Evolutionary conservation across 2,888 invertebrate genomes (phyloP).

Genomic region (Eupithecia insigniata): DNA sequence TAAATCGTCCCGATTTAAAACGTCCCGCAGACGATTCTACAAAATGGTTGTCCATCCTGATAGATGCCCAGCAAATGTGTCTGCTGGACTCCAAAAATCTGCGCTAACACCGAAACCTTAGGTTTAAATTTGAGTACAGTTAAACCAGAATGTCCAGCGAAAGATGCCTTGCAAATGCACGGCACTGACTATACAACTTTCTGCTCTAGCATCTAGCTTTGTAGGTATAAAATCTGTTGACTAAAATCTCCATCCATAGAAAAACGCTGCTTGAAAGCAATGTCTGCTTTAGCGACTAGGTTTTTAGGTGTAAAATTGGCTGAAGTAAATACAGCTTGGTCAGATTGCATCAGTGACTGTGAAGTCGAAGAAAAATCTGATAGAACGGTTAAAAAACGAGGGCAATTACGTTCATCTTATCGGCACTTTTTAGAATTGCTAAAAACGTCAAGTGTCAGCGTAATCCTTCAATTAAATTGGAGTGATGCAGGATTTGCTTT

Average conservation of each 20-base stretch:
- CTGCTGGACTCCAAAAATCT: background rate
- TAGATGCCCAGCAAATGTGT: conserved; percentile 60
- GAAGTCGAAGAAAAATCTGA: conserved; percentile 68
- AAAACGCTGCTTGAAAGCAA: background rate
- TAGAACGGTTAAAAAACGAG: conserved; percentile 79
- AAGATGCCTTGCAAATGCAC: conserved; percentile 10
- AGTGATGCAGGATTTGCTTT: conserved; percentile 50
- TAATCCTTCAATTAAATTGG: conserved; percentile 78
- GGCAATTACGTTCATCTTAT: conserved; percentile 79
- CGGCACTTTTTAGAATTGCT: conserved; percentile 64
- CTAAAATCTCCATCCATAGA: background rate
- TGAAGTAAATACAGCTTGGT: conserved; percentile 52
- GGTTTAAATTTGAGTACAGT: background rate
- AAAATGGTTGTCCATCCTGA: conserved; percentile 81
- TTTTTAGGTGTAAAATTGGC: conserved; percentile 48
- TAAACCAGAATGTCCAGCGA: background rate
- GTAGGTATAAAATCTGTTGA: conserved; percentile 1
- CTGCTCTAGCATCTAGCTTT: background rate
- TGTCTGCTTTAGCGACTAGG: background rate
- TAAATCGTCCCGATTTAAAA: conserved; percentile 80
- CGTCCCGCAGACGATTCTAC: conserved; percentile 73
- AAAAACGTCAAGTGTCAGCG: conserved; percentile 68
- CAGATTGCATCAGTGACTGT: conserved; percentile 52
- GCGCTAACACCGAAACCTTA: background rate
- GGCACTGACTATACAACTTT: background rate